Evolutionary conservation across 2,888 invertebrate genomes (phyloP), one percentile per base, ranked within the genome.

Genomic region (Koerneria pararmatus): DNA sequence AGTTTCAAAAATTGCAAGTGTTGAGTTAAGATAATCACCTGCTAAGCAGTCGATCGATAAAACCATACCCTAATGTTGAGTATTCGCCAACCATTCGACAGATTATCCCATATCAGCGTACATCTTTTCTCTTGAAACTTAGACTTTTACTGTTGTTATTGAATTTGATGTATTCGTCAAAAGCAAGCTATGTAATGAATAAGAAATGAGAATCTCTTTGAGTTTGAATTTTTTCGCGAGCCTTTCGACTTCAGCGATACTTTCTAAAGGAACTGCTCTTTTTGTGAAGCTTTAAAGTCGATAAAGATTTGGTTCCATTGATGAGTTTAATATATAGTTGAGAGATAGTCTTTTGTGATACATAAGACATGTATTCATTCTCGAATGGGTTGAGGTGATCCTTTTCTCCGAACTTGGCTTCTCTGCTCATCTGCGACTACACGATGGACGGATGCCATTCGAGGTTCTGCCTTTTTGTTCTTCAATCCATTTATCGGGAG

Each of bases 401-500:
- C 62, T 62, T 37, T 62, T 41, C 19, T 62, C 62, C 3, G 49
- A 62, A 53, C 62, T 62, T 11, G 62, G 62, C 1, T 62, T 62
- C 53, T 62, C 62, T n/a, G 62, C 62, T 3, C 62, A 62, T 62
- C 53, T 62, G 3, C 49, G 62, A 1, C 31, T 62, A 27, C 62
- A 62, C 53, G 62, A 62, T 24, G 62, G 62, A 34, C 34, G 37
- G 24, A 62, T 62, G 62, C 62, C 62, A 3, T 62, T 62, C 32
- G 62, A 62, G 53, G 62, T 62, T 5, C n/a, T n/a, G n/a, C n/a
- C n/a, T n/a, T n/a, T n/a, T n/a, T n/a, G n/a, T n/a, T n/a, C n/a
- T n/a, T n/a, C n/a, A n/a, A n/a, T n/a, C n/a, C n/a, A n/a, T n/a
- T n/a, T n/a, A n/a, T n/a, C n/a, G n/a, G n/a, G n/a, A n/a, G n/a